Conservation (phyloP, 2,113 vertebrate species). For the Alligator mississippiensis region DNA sequence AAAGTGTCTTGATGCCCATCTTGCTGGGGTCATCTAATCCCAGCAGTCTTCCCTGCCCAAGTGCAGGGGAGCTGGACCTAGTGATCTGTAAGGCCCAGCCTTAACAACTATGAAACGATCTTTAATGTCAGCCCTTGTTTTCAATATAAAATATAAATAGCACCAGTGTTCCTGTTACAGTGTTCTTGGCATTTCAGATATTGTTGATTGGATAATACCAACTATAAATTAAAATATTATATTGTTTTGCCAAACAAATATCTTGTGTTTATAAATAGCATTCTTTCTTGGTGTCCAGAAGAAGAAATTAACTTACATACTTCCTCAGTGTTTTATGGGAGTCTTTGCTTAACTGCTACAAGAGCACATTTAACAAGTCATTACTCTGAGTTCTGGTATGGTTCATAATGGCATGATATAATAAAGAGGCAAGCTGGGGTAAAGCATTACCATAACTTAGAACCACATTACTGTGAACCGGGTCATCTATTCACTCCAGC, state of each 20-base stretch:
- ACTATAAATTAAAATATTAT: constrained; percentile 1
- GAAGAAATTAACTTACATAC: constrained; percentile 55
- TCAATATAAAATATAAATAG: not conserved
- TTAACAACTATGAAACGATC: rapidly evolving
- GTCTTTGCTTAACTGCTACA: constrained; percentile 7
- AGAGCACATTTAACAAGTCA: constrained; percentile 39
- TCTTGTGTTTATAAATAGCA: constrained; percentile 40
- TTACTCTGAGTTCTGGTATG: not conserved
- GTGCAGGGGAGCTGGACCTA: too few relatives aligned
- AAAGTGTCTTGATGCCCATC: too few relatives aligned
- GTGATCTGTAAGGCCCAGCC: too few relatives aligned
- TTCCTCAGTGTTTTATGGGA: constrained; percentile 39
- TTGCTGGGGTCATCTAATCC: too few relatives aligned
- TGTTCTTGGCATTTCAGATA: constrained; percentile 6
- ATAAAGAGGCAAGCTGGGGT: constrained; percentile 17
- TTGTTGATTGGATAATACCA: not conserved
- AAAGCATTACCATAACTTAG: constrained; percentile 54
- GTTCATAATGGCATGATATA: not conserved
- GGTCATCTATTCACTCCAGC: constrained; percentile 11
- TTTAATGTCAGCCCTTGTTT: not conserved
- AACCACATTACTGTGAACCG: constrained; percentile 33
- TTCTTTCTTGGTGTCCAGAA: constrained; percentile 34
- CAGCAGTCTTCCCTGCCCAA: too few relatives aligned
- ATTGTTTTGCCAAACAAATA: constrained; percentile 39
- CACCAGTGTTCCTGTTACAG: not conserved